Evolutionary conservation across 2,113 vertebrate genomes (phyloP).

Genomic region (Gracilinanus agilis): DNA sequence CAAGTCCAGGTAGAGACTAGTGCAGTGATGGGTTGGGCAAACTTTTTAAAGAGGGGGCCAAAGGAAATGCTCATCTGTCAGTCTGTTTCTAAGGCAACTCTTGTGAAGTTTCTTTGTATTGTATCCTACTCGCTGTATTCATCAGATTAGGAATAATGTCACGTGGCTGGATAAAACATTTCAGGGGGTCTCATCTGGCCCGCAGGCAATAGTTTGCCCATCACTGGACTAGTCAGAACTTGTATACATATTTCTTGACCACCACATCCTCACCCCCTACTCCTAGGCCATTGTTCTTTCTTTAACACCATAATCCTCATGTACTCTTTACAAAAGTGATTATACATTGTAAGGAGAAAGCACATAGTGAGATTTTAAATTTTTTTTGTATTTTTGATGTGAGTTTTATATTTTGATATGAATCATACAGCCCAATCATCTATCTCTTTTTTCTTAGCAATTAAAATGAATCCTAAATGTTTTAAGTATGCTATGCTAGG

Average conservation of each 20-base stretch:
- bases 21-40: no score
- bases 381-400: conserved; percentile 24
- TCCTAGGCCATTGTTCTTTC: not conserved
- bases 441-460: conserved; percentile 45
- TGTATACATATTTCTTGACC: not conserved
- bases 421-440: conserved; percentile 27
- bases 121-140: no score
- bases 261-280: no score
- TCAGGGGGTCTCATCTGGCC: no score
- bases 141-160: no score
- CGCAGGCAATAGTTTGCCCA: no score
- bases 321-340: conserved; percentile 54
- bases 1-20: not conserved
- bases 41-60: no score
- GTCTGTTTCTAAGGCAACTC: no score
- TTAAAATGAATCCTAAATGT: conserved; percentile 54
- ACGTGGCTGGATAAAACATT: no score
- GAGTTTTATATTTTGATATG: conserved; percentile 67
- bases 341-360: conserved; percentile 69
- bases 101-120: no score
- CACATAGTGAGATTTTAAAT: conserved; percentile 36
- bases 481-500: conserved; percentile 58
- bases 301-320: conserved; percentile 33
- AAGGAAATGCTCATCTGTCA: no score
- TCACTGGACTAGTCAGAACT: not conserved